Conservation (phyloP, 2,888 invertebrate genomes). For the Meiosimyza decipiens region DNA sequence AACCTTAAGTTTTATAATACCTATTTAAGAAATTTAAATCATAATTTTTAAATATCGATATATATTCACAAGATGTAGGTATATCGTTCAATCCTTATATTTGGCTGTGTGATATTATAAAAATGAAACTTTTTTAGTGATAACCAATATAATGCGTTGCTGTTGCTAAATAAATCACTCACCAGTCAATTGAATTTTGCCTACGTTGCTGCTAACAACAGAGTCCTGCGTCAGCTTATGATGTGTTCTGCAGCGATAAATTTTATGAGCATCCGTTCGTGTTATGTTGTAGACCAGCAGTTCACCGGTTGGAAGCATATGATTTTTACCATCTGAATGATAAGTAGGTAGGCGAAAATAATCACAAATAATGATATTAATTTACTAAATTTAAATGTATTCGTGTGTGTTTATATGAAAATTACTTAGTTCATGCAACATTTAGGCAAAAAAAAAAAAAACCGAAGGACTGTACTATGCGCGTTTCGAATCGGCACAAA, state of each 20-base stretch:
- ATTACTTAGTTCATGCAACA: no score
- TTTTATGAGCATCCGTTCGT: constrained; percentile 69
- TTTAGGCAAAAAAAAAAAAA: no score
- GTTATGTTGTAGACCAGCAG: constrained; percentile 72
- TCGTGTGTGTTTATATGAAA: no score
- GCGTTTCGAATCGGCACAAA: no score
- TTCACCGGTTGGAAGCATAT: constrained; percentile 72
- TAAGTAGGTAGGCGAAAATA: background rate
- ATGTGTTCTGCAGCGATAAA: constrained; percentile 72
- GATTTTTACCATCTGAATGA: constrained; percentile 70
- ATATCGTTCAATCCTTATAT: no score
- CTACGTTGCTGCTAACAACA: constrained; percentile 71
- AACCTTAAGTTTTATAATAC: no score
- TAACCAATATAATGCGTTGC: no score
- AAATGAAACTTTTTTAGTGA: no score
- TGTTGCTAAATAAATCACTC: constrained; percentile 46
- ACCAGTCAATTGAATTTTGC: constrained; percentile 71
- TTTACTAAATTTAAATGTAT: no score
- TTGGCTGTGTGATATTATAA: no score
- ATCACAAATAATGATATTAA: background rate
- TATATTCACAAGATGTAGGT: no score
- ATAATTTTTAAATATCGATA: background rate
- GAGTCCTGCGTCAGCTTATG: constrained; percentile 73
- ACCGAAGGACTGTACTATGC: no score
- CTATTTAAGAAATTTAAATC: background rate